phyloP scores from a whole-genome alignment of 2,888 invertebrate genomes.

The Harmothoe impar region DNA sequence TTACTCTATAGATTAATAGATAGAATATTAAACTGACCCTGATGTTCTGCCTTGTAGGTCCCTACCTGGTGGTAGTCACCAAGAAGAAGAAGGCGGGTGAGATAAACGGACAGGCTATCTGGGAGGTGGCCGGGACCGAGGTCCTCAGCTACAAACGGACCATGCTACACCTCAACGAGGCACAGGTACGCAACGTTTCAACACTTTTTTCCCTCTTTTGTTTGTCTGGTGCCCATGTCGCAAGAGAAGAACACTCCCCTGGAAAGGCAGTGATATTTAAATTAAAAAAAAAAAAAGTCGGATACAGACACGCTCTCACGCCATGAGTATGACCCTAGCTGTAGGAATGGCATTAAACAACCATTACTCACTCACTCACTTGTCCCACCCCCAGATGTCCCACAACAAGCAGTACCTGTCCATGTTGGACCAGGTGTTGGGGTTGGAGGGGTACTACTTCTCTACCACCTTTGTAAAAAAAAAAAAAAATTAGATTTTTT shows the following conservation, averaged over 20 bases:
- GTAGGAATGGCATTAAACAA: too few relatives aligned
- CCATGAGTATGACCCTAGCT: too few relatives aligned
- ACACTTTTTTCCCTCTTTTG: too few relatives aligned
- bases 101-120: slow-evolving; percentile 80
- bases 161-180: slow-evolving; percentile 91
- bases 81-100: slow-evolving; percentile 91
- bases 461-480: slow-evolving; percentile 96
- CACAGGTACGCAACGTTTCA: slow-evolving; percentile 85
- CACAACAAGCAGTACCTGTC: slow-evolving; percentile 92
- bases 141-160: slow-evolving; percentile 92
- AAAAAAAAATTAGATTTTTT: too few relatives aligned
- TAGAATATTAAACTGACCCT: too few relatives aligned
- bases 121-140: slow-evolving; percentile 82
- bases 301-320: too few relatives aligned
- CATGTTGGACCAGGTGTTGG: slow-evolving; percentile 92
- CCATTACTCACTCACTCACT: too few relatives aligned
- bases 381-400: slow-evolving; percentile 84
- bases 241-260: too few relatives aligned
- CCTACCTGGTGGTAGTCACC: slow-evolving; percentile 94
- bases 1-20: too few relatives aligned
- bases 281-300: too few relatives aligned
- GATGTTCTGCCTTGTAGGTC: slow-evolving; percentile 86
- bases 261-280: too few relatives aligned
- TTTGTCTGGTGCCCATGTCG: background rate
- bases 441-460: slow-evolving; percentile 94